These are phyloP conservation scores for Dromaius novaehollandiae DNA, from an alignment of 2,113 vertebrate genomes.

Conservation along the genomic window DNA sequence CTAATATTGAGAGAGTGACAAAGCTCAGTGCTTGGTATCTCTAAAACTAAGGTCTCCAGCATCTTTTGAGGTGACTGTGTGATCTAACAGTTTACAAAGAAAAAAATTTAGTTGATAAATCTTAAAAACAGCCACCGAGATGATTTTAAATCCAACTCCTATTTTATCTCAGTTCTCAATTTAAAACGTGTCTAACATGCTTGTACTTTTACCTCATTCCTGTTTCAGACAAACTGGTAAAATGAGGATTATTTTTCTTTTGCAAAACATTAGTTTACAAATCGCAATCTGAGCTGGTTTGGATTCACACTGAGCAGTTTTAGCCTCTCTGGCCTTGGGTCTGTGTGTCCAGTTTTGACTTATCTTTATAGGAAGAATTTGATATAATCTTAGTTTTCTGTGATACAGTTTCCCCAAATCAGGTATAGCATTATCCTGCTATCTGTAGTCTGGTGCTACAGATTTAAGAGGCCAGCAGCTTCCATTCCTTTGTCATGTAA, in stretches of 20 bases:
- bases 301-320: not conserved
- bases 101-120: not conserved
- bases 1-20: not conserved
- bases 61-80: not conserved
- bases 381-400: not conserved
- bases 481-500: not conserved
- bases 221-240: not conserved
- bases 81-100: not conserved
- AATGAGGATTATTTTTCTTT: not conserved
- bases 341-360: not conserved
- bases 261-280: not conserved
- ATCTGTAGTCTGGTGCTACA: not conserved
- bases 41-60: not conserved
- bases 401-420: not conserved
- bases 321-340: not conserved
- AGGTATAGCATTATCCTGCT: not conserved
- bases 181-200: not conserved
- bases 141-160: rapidly evolving
- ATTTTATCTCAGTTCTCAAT: not conserved
- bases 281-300: not conserved
- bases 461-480: not conserved
- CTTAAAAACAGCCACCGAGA: not conserved
- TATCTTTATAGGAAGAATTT: not conserved
- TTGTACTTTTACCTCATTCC: not conserved
- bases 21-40: not conserved